Evolutionary conservation across 2,797 vertebrate species (phyloP), one percentile per base, ranked within the genome.

Genomic region (Dicrostonyx torquatus): DNA sequence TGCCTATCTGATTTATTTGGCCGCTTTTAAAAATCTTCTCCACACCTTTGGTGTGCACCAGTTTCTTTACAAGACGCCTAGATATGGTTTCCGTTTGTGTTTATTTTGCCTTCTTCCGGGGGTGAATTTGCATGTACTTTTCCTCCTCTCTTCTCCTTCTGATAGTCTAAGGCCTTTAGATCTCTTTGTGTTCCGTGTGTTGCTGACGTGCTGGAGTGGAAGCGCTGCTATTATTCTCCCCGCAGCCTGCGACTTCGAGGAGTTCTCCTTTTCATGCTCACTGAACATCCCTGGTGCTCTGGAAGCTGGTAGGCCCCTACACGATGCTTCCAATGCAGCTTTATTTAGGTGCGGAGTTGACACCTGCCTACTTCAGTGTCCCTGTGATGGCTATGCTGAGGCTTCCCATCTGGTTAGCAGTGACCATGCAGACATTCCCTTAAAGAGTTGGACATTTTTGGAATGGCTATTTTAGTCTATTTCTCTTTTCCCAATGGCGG

Each of bases 291-390:
- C 4, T 40, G 43, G 6, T 80, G 10, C 92, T 15, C 26, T 75
- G 24, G 76, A 72, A 86, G 29, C 34, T 78, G 8, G 82, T 85
- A 87, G 94, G 18, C 18, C 15, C 22, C 62, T 79, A 24, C 5
- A 31, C 40, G 37, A 93, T 24, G 34, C 85, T 88, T 93, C 78
- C 29, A 73, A 29, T 89, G 89, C 78, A 93, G 2, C 62, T 40
- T 62, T 94, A 87, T 95, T 95, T 73, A 22, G 4, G 64, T 62
- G 58, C 75, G 40, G 14, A 87, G 78, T 93, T 93, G 87, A 68
- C 72, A 78, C 40, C 34, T 66, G 43, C 14, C 64, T 91, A 34
- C 45, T 78, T 92, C 80, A 40, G 6, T 58, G 18, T 26, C 53
- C 4, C 60, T 91, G 60, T 48, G 20, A 37, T 89, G 18, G 79